Evolutionary conservation across 2,888 invertebrate genomes (phyloP).

Genomic region (Lathronympha strigana): DNA sequence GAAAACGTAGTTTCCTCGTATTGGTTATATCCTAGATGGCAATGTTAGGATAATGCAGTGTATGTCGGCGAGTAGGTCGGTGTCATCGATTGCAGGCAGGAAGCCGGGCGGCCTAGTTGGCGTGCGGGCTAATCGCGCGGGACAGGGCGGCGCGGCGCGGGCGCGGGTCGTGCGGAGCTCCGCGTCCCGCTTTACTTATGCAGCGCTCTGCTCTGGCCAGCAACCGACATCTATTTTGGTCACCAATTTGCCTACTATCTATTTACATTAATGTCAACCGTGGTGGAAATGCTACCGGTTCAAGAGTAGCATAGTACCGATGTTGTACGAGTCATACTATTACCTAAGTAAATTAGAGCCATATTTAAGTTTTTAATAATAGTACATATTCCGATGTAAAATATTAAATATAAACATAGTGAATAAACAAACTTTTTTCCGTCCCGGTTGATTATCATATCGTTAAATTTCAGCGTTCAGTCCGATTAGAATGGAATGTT

Average conservation of each 20-base stretch:
- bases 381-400: too few relatives aligned
- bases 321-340: too few relatives aligned
- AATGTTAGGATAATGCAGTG: constrained; percentile 14
- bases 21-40: neutral
- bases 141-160: constrained; percentile 54
- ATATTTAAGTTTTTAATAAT: too few relatives aligned
- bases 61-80: constrained; percentile 51
- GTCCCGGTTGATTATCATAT: too few relatives aligned
- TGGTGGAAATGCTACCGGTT: neutral
- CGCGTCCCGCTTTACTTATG: constrained; percentile 38
- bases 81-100: constrained; percentile 70
- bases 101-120: constrained; percentile 73
- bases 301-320: constrained; percentile 10
- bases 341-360: too few relatives aligned
- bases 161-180: constrained; percentile 47
- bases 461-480: too few relatives aligned
- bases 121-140: constrained; percentile 48
- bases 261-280: constrained; percentile 6
- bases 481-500: too few relatives aligned
- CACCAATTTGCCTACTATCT: constrained; percentile 6
- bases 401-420: too few relatives aligned
- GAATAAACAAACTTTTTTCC: too few relatives aligned
- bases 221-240: constrained; percentile 32
- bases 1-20: neutral
- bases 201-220: constrained; percentile 23